Base-by-base conservation (phyloP, 2,888 invertebrate species). In the Pasiphila rectangulata region DNA sequence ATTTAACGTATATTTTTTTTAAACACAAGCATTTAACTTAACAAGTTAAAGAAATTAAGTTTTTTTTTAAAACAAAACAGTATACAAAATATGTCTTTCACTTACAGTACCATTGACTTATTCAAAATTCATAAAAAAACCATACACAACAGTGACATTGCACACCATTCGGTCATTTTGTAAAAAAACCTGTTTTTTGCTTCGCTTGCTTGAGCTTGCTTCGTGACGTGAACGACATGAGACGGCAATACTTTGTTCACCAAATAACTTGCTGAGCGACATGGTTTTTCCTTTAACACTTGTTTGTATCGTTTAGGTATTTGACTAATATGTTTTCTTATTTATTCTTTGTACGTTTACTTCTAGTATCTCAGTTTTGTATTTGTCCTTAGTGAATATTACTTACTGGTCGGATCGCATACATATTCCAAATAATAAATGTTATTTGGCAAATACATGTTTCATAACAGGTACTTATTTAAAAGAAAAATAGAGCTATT, bases 151-250 rank as follows among this genome's bases (percentile, higher is more conserved):
- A 75, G 73, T 78, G 76, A 72, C 61, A 48, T 54, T 37, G 58
- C 52, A 48, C 4, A 48, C 38, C 56, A 58, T 56, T 56, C 45
- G 52, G 41, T 56, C 46, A 57, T 60, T 58, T 56, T 54, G 40
- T 53, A 51, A 46, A 21, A 36, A 41, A 36, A 46, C 49, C 34
- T 34, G 38, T 46, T 51, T 46, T 29, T 35, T 64, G 86, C 86
- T 87, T 87, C 70, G 87, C 87, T 87, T 86, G 86, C 86, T 86
- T 86, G 72, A 79, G 85, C 85, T 86, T 85, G 58, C 72, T 72
- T 68, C 69, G 78, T 79, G 78, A 72, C 69, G 64, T 78, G 83
- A 67, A 78, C 75, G 73, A n/a, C n/a, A n/a, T n/a, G n/a, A 69
- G 72, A 72, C 43, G 45, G 30, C 29, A 44, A 17, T 16, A 17